These are phyloP conservation scores for Rhinichthys osculus DNA, from an alignment of 2,797 vertebrate species.

Conservation along the genomic window DNA sequence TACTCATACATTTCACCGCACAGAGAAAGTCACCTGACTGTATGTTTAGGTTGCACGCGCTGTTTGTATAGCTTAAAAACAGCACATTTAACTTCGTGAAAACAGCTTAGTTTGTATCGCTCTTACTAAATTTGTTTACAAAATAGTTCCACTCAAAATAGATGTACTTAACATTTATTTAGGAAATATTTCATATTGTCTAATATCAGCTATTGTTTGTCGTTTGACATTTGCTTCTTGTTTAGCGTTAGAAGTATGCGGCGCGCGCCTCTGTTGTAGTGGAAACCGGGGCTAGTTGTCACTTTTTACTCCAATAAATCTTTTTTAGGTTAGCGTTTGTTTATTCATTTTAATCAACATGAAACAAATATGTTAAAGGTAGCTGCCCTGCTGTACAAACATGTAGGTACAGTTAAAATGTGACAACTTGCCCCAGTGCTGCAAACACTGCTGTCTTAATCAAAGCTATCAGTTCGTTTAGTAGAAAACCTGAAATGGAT, in stretches of 20 bases:
- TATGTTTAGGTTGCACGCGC: not conserved
- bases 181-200: not conserved
- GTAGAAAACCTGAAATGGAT: not conserved
- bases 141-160: not conserved
- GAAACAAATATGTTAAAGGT: not conserved
- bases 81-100: not conserved
- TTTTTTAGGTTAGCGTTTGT: not conserved
- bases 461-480: not conserved
- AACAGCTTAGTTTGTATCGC: not conserved
- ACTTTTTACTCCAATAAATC: not conserved
- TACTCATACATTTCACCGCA: not conserved
- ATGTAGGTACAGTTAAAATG: not conserved
- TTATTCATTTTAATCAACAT: not conserved
- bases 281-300: conserved; percentile 1
- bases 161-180: not conserved
- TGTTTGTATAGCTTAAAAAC: not conserved
- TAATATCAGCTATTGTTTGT: not conserved
- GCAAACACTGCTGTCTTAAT: not conserved
- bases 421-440: not conserved
- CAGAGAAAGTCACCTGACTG: not conserved
- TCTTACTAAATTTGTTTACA: not conserved
- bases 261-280: not conserved
- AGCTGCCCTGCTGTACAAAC: not conserved
- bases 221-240: not conserved
- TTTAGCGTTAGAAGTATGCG: not conserved